Evolutionary conservation across 2,797 vertebrate genomes (phyloP).

Genomic region (Myiotriccus ornatus): DNA sequence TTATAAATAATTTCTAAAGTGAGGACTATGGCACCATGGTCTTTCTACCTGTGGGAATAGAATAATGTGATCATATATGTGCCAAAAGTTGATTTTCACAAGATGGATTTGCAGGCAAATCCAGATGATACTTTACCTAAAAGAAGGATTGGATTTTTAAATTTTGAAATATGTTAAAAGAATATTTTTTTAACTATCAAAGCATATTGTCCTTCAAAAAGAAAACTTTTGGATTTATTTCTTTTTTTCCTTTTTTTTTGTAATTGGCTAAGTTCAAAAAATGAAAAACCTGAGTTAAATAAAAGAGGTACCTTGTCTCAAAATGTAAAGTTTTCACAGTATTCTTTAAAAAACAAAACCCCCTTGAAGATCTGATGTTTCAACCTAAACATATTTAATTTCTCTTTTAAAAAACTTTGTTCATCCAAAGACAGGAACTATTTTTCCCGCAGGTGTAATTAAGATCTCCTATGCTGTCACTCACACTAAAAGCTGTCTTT

Average conservation of each 20-base stretch:
- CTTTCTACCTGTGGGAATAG: neutral
- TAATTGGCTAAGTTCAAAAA: neutral
- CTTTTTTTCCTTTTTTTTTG: neutral
- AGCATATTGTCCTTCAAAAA: neutral
- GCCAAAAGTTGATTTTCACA: neutral
- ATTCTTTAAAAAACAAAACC: neutral
- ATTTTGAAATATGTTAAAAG: neutral
- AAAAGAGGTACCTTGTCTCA: neutral
- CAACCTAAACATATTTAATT: neutral
- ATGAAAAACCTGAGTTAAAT: neutral
- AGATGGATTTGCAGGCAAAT: neutral
- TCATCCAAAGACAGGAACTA: neutral
- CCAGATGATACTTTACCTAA: neutral
- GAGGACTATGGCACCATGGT: neutral
- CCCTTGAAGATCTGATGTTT: neutral
- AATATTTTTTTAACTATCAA: neutral
- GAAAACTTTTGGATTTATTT: accelerated
- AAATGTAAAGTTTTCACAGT: neutral
- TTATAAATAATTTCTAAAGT: neutral
- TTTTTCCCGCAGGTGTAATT: neutral
- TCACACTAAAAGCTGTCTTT: slow-evolving; percentile 40
- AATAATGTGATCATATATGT: neutral
- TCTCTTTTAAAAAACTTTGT: neutral
- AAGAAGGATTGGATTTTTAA: neutral
- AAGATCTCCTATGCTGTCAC: neutral